Evolutionary conservation across 2,797 vertebrate species (phyloP).

Genomic region (Ctenosaura bakeri): DNA sequence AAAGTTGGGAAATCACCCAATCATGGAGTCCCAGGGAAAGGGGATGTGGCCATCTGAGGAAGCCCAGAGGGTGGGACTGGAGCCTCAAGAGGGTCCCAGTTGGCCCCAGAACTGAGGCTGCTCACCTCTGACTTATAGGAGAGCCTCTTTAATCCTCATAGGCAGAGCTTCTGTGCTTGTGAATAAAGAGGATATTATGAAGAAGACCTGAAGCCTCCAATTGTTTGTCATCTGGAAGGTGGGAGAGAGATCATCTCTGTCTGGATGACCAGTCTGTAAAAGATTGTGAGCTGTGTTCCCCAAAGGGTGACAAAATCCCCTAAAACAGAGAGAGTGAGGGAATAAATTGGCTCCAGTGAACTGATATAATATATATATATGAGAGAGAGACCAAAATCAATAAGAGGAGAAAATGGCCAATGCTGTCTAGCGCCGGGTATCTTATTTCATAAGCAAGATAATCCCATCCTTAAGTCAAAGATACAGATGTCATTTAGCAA

Average conservation of each 20-base stretch:
- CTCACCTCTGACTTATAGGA: too few relatives aligned
- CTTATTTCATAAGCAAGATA: slow-evolving; percentile 42
- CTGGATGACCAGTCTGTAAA: not conserved
- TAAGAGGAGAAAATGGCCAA: not conserved
- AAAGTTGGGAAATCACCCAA: too few relatives aligned
- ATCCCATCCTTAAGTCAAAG: slow-evolving; percentile 25
- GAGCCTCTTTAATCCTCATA: not conserved
- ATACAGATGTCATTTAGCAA: slow-evolving; percentile 23
- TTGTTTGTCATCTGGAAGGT: not conserved
- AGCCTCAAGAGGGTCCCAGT: too few relatives aligned
- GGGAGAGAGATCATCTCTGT: not conserved
- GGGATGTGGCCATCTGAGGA: too few relatives aligned
- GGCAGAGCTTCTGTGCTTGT: not conserved
- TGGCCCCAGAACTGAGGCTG: too few relatives aligned
- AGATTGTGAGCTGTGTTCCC: not conserved
- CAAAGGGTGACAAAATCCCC: not conserved
- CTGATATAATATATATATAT: not conserved
- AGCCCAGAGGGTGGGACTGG: too few relatives aligned
- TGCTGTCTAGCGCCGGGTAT: not conserved
- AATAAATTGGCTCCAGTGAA: slow-evolving; percentile 25
- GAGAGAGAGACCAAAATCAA: slow-evolving; percentile 17
- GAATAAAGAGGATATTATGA: not conserved
- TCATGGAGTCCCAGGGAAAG: too few relatives aligned
- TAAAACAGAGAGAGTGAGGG: too few relatives aligned
- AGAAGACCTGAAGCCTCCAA: too few relatives aligned